These are phyloP conservation scores for Melinaea menophilus DNA, from an alignment of 2,888 invertebrate species.

Conservation along the genomic window DNA sequence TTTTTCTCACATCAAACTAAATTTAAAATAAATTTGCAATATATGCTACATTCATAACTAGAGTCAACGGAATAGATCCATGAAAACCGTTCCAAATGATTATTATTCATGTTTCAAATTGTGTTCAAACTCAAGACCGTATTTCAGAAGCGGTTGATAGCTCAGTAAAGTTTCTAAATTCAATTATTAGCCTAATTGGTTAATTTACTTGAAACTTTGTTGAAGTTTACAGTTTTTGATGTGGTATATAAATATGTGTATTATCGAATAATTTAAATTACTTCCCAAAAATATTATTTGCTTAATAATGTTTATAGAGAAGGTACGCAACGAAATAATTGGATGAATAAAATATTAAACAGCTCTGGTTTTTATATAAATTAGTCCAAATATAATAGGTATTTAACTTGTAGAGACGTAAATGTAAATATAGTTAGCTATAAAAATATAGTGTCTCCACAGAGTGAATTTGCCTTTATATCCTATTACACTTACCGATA, in stretches of 20 bases:
- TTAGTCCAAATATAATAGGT: too few relatives aligned
- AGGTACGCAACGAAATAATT: too few relatives aligned
- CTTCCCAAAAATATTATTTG: neutral
- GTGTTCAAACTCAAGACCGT: neutral
- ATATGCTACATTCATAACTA: too few relatives aligned
- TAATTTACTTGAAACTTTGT: slow-evolving; percentile 5
- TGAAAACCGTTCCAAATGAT: neutral
- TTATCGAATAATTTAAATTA: neutral
- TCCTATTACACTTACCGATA: neutral
- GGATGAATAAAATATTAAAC: too few relatives aligned
- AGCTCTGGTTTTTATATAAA: too few relatives aligned
- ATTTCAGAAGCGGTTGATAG: neutral
- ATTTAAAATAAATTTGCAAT: neutral
- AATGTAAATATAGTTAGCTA: too few relatives aligned
- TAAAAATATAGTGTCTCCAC: neutral
- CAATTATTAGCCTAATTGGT: slow-evolving; percentile 2
- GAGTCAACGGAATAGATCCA: too few relatives aligned
- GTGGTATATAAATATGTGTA: slow-evolving; percentile 1
- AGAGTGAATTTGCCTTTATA: neutral
- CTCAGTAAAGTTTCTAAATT: slow-evolving; percentile 2
- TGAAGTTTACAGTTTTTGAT: neutral
- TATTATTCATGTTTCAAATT: neutral
- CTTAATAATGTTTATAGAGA: neutral
- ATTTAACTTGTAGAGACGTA: too few relatives aligned
- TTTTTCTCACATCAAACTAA: neutral